phyloP scores from a whole-genome alignment of 2,113 vertebrate species.

The Ailurus styani region DNA sequence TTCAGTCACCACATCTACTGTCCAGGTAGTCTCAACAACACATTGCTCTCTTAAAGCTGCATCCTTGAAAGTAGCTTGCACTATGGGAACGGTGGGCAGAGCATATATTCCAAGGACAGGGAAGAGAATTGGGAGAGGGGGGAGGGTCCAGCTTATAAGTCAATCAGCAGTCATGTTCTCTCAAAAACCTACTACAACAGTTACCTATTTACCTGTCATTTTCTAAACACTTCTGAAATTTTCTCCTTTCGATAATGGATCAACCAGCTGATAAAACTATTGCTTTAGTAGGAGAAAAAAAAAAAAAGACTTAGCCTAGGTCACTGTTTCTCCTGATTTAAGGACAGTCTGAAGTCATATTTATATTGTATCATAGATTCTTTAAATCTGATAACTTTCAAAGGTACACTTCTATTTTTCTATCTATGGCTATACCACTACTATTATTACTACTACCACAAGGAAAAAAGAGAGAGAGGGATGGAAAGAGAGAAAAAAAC shows the following conservation, averaged over 20 bases:
- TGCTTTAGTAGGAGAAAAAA: not conserved
- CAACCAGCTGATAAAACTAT: not conserved
- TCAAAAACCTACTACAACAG: not conserved
- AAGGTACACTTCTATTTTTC: not conserved
- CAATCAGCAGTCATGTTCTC: accelerated
- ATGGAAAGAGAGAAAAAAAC: not conserved
- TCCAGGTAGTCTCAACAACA: not conserved
- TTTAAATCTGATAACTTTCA: not conserved
- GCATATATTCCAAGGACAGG: too few species aligned
- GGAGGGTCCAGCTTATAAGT: not conserved
- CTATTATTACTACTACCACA: not conserved
- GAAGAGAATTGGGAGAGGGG: accelerated
- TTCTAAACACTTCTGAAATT: not conserved
- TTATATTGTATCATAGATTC: not conserved
- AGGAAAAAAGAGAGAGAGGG: not conserved
- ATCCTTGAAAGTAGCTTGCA: not conserved
- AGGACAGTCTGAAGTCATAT: not conserved
- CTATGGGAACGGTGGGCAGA: not conserved
- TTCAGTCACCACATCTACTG: not conserved
- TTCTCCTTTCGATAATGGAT: not conserved
- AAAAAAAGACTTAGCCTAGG: not conserved
- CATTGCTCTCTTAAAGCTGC: not conserved
- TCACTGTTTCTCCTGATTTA: not conserved
- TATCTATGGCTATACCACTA: not conserved
- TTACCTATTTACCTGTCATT: not conserved